Evolutionary conservation across 1,140 invertebrate species (phyloP).

Genomic region (Hydropsyche tenuis): DNA sequence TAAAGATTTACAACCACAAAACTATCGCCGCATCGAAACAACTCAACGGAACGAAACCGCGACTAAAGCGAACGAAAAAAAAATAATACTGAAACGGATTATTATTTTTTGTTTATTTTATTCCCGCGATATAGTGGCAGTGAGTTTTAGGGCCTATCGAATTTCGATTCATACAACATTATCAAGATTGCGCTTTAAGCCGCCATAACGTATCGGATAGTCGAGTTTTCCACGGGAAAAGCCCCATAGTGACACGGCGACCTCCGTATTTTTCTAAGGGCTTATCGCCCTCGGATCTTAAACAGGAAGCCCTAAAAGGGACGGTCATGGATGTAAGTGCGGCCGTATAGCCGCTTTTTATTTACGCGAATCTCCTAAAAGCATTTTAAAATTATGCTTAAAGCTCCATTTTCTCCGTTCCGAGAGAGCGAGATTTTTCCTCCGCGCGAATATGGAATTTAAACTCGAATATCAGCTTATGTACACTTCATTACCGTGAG

Average conservation of each 20-base stretch:
- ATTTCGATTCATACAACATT: conserved; percentile 43
- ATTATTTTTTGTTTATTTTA: conserved; percentile 19
- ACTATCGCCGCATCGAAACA: too few relatives aligned
- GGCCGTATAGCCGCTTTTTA: conserved; percentile 39
- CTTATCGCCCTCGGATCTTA: conserved; percentile 48
- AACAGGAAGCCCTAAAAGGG: conserved; percentile 31
- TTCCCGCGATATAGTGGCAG: conserved; percentile 1
- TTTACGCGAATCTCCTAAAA: conserved; percentile 46
- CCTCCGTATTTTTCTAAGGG: conserved; percentile 47
- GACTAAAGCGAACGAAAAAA: neutral
- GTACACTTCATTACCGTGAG: too few relatives aligned
- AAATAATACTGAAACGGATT: neutral
- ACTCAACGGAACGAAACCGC: too few relatives aligned
- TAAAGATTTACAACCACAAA: too few relatives aligned
- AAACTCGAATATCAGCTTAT: too few relatives aligned
- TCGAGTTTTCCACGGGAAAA: conserved; percentile 32
- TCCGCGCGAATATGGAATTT: neutral
- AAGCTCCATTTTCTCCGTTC: conserved; percentile 41
- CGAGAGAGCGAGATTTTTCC: conserved; percentile 27
- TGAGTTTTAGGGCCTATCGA: conserved; percentile 39
- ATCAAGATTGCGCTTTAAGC: conserved; percentile 46
- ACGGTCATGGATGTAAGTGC: conserved; percentile 35
- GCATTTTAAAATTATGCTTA: conserved; percentile 49
- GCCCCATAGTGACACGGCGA: conserved; percentile 43
- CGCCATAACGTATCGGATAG: conserved; percentile 46